Percentiles rank a stretch among this genome's conserved stretches.
Evolutionary conservation across 2,797 vertebrate genomes (phyloP).

Genomic region (Oophaga sylvatica): DNA sequence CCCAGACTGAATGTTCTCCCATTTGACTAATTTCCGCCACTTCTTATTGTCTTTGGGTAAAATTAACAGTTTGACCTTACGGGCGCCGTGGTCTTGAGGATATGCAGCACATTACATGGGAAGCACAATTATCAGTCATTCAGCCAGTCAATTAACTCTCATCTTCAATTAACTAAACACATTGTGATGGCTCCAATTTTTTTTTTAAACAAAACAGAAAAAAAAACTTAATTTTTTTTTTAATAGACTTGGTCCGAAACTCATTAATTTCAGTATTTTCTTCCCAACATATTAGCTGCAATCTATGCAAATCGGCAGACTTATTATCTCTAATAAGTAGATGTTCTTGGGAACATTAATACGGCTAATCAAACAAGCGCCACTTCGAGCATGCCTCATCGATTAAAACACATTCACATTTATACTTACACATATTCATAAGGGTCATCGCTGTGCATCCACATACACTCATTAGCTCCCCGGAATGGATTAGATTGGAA

Average conservation of each 20-base stretch:
- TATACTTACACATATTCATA: constrained; percentile 45
- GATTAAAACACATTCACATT: constrained; percentile 34
- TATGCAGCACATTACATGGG: background rate
- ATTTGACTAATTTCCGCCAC: background rate
- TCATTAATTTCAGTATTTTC: constrained; percentile 48
- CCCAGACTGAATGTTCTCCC: background rate
- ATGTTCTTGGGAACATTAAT: constrained; percentile 53
- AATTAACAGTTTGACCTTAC: constrained; percentile 11
- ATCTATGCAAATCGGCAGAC: constrained; percentile 49
- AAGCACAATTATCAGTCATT: constrained; percentile 12
- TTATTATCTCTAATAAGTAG: constrained; percentile 57
- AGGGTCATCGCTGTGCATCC: constrained; percentile 28
- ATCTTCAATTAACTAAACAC: constrained; percentile 19
- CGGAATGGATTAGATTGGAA: constrained; percentile 24
- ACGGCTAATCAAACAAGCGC: constrained; percentile 42
- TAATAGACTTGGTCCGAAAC: constrained; percentile 33
- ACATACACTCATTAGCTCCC: constrained; percentile 31
- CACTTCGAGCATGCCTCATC: constrained; percentile 34
- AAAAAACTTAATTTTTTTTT: constrained; percentile 13
- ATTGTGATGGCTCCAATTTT: background rate
- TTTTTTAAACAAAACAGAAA: constrained; percentile 10
- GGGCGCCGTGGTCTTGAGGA: background rate
- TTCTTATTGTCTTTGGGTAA: background rate
- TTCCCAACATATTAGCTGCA: constrained; percentile 34
- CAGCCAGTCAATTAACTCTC: constrained; percentile 18